These are phyloP conservation scores for Plagodis pulveraria DNA, from an alignment of 2,888 invertebrate species.

Conservation along the genomic window DNA sequence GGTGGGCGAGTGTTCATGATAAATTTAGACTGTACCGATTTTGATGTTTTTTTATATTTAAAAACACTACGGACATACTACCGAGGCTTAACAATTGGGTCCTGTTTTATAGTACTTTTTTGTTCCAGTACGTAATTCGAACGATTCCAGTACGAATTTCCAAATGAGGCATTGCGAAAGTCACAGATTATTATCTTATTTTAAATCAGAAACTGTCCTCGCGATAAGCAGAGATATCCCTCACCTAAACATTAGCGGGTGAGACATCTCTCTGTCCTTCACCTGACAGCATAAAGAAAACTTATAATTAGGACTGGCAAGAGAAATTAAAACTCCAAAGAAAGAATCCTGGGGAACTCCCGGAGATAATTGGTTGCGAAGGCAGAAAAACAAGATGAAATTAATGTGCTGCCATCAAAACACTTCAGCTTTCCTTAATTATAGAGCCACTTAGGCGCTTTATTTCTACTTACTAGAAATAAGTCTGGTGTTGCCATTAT, in stretches of 20 bases:
- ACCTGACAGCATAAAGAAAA: conserved; percentile 51
- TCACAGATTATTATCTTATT: no score
- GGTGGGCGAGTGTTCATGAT: no score
- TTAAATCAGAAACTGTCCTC: neutral
- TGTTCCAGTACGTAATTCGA: no score
- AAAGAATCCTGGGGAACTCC: conserved; percentile 53
- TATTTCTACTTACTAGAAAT: conserved; percentile 34
- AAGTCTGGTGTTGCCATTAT: conserved; percentile 13
- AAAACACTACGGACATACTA: no score
- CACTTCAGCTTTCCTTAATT: conserved; percentile 73
- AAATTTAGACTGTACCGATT: no score
- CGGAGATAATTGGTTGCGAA: conserved; percentile 70
- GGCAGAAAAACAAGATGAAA: conserved; percentile 75
- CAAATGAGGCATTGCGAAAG: no score
- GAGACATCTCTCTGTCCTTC: conserved; percentile 5
- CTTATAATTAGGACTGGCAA: conserved; percentile 58
- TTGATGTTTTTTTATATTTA: no score
- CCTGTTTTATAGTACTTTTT: no score
- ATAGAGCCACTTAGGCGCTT: conserved; percentile 64
- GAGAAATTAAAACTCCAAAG: conserved; percentile 65
- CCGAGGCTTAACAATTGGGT: no score
- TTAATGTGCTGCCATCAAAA: conserved; percentile 76
- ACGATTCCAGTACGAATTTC: no score
- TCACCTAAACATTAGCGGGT: neutral
- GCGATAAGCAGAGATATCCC: neutral